Base-by-base conservation (phyloP, 2,113 vertebrate species). In the Ceratotherium simum region DNA sequence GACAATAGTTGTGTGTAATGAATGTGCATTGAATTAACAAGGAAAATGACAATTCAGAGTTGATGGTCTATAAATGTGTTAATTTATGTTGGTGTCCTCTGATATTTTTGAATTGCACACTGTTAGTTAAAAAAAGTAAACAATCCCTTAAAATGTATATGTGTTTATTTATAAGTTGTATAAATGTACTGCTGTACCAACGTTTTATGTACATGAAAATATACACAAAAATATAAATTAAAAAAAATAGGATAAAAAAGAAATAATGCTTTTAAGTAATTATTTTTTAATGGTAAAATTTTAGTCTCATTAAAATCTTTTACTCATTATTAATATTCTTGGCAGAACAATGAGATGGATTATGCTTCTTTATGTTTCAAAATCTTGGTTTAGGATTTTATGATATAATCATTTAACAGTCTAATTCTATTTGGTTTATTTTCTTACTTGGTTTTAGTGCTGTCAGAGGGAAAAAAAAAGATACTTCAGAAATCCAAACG, bases 141-240 rank as follows among this genome's bases (percentile, higher is more conserved):
- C 11, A 17, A 87, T 8, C 64, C 51, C 14, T 54, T 54, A 94
- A 92, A 65, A 54, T 95, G 5, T 79, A 31, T 75, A 60, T 91
- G 42, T 48, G 54, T 67, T 60, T 82, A 84, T 69, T 70, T 73
- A 65, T 81, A 62, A 42, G 54, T 83, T 89, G 89, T 86, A 90
- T 60, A 97, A 78, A 83, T 67, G 10, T 60, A 76, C 64, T 88
- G 65, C 31, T 60, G 3, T 46, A 75, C 27, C 25, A 21, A 70
- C 81, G 51, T 79, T 94, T 87, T 93, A 95, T 82, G 39, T 56
- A 67, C n/a, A 42, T 84, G 62, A 91, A 91, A 80, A 67, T 83
- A 92, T 46, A 70, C 3, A 54, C 17, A 73, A 75, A 91, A 94
- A 83, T 60, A 25, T 75, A 80, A 75, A 64, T 82, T 84, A 27